A percentile compares a stretch with the other conserved stretches of the same genome.
Evolutionary conservation across 2,888 invertebrate genomes (phyloP).

Genomic region (Agonopterix subpropinquella): DNA sequence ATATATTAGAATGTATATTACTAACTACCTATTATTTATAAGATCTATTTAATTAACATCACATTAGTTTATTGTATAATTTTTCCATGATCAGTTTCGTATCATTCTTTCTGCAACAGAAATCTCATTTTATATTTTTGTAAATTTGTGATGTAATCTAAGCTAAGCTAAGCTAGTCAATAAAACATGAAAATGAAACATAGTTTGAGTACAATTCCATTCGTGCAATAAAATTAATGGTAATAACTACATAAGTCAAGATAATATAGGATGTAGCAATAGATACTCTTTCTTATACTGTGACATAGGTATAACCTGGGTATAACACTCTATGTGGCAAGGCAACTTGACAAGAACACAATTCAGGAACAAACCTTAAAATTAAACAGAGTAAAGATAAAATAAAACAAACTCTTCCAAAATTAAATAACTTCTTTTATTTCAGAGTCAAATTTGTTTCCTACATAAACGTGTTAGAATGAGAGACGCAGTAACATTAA

Average conservation of each 20-base stretch:
- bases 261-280: too few species aligned
- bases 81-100: too few species aligned
- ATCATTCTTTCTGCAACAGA: not conserved
- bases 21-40: not conserved
- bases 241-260: too few species aligned
- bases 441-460: constrained; percentile 75
- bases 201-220: too few species aligned
- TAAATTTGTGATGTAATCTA: constrained; percentile 42
- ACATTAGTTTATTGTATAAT: constrained; percentile 16
- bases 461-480: constrained; percentile 74
- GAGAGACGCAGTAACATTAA: constrained; percentile 67
- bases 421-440: constrained; percentile 76
- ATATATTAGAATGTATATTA: not conserved
- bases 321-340: too few species aligned
- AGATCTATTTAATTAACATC: constrained; percentile 26
- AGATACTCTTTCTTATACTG: too few species aligned
- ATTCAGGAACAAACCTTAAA: too few species aligned
- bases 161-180: constrained; percentile 56
- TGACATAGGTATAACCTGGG: too few species aligned
- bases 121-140: constrained; percentile 50
- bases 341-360: too few species aligned
- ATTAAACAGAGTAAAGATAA: constrained; percentile 7
- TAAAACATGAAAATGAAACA: constrained; percentile 29
- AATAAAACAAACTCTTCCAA: constrained; percentile 68
- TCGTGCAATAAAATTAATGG: too few species aligned